Percentiles rank a stretch among this genome's conserved stretches.
phyloP scores from a whole-genome alignment of 1,140 invertebrate genomes.

The Drosophila jambulina region DNA sequence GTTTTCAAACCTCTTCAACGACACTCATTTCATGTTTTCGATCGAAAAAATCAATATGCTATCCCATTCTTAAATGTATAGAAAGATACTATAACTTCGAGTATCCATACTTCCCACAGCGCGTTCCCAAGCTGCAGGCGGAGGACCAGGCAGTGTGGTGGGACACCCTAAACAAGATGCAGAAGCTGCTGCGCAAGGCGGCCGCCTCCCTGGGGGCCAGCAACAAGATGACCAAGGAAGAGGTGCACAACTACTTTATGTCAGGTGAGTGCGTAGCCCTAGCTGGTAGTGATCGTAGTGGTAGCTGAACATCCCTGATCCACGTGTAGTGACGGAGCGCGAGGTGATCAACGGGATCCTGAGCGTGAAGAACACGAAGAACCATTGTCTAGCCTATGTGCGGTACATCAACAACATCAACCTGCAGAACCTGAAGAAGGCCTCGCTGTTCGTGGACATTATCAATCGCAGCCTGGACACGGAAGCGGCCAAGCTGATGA shows the following conservation, averaged over 20 bases:
- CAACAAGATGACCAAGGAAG: constrained; percentile 95
- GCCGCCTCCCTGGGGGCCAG: constrained; percentile 93
- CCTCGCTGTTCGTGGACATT: constrained; percentile 97
- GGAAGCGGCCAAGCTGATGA: constrained; percentile 95
- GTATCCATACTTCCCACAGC: constrained; percentile 85
- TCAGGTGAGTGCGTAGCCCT: constrained; percentile 89
- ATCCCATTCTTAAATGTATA: neutral
- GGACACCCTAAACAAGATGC: constrained; percentile 98
- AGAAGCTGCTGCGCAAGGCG: constrained; percentile 96
- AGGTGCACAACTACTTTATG: constrained; percentile 99
- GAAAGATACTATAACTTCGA: neutral
- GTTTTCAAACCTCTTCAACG: neutral
- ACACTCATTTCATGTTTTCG: neutral
- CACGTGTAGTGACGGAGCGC: constrained; percentile 95
- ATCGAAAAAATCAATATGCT: neutral
- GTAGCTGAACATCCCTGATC: constrained; percentile 36
- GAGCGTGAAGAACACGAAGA: constrained; percentile 97
- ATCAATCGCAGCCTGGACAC: constrained; percentile 96
- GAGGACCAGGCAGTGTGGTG: constrained; percentile 98
- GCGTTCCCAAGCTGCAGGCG: constrained; percentile 97
- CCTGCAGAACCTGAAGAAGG: constrained; percentile 96
- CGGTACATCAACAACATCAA: constrained; percentile 99
- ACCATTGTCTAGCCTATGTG: constrained; percentile 98
- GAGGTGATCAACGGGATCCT: constrained; percentile 98
- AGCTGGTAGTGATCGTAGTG: constrained; percentile 24